Base-by-base conservation (phyloP, 2,797 vertebrate species). In the Micropoecilia bifurca region DNA sequence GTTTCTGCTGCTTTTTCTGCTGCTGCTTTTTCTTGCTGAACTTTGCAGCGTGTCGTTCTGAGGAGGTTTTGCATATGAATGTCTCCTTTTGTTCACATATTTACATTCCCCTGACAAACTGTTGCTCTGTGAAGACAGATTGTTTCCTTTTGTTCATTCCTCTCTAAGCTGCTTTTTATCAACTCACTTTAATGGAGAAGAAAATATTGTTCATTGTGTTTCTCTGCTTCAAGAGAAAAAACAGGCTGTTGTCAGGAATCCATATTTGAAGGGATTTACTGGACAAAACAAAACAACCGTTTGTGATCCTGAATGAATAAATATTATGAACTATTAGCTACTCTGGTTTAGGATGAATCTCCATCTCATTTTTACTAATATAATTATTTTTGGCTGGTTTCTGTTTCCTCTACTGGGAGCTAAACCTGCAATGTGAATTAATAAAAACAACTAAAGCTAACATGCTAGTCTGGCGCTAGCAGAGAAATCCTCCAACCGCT, bases 21-120 rank as follows among this genome's bases (percentile, higher is more conserved):
- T 76, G 69, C 80, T 71, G 74, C 39, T 91, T 88, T 33, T 75
- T 71, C 48, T 74, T 61, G 45, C 53, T 33, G 13, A 83, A 86
- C 59, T 86, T 85, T 61, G 71, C n/a, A 69, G 36, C 16, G 76
- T 75, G 68, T 46, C 18, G 12, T 80, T 89, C 78, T 85, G 76
- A 2, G 41, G 28, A 48, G 69, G 28, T 90, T 91, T 87, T 85
- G 82, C 88, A 87, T 89, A 78, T 85, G 71, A 89, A 89, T 81
- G 45, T 71, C 2, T 81, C 71, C 43, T 72, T 78, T 75, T 55
- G 76, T 81, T 88, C 84, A 76, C 82, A 22, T 63, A 89, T 90
- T 89, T 86, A 85, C 85, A 81, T 90, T 71, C 55, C 73, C 80
- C 76, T 72, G 71, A 59, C 72, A 77, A 73, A 81, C 30, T 14